phyloP scores from a whole-genome alignment of 2,888 invertebrate genomes.

The Malacosoma neustria region DNA sequence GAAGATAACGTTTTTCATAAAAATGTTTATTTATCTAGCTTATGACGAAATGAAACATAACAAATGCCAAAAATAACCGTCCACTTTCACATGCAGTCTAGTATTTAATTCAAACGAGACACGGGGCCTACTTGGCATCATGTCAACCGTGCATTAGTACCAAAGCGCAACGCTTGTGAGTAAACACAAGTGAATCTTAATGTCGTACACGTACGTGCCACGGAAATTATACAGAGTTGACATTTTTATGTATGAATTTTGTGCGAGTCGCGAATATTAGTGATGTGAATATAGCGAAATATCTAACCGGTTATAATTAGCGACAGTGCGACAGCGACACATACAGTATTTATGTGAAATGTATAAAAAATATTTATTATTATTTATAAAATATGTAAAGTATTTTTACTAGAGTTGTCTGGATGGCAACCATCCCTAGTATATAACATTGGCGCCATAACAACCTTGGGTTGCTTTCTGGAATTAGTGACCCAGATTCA shows the following conservation, averaged over 20 bases:
- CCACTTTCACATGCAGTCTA: conserved; percentile 20
- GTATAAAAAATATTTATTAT: too few relatives aligned
- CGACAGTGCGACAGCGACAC: too few relatives aligned
- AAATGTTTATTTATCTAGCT: not conserved
- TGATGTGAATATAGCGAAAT: too few relatives aligned
- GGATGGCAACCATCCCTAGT: too few relatives aligned
- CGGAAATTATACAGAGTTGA: not conserved
- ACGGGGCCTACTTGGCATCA: conserved; percentile 29
- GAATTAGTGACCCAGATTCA: too few relatives aligned
- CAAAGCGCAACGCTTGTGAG: conserved; percentile 17
- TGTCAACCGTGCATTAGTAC: conserved; percentile 27
- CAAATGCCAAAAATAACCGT: conserved; percentile 16
- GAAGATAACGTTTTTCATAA: not conserved
- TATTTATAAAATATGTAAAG: too few relatives aligned
- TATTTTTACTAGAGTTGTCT: too few relatives aligned
- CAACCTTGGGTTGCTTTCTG: too few relatives aligned
- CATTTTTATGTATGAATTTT: not conserved
- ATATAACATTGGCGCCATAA: too few relatives aligned
- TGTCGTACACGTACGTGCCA: conserved; percentile 3
- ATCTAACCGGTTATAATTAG: too few relatives aligned
- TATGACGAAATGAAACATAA: conserved; percentile 12
- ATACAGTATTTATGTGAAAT: too few relatives aligned
- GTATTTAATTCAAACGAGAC: conserved; percentile 20
- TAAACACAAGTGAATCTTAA: conserved; percentile 20
- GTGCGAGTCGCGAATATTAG: not conserved